phyloP scores from a whole-genome alignment of 2,888 invertebrate species.

The Strigamia maritima region DNA sequence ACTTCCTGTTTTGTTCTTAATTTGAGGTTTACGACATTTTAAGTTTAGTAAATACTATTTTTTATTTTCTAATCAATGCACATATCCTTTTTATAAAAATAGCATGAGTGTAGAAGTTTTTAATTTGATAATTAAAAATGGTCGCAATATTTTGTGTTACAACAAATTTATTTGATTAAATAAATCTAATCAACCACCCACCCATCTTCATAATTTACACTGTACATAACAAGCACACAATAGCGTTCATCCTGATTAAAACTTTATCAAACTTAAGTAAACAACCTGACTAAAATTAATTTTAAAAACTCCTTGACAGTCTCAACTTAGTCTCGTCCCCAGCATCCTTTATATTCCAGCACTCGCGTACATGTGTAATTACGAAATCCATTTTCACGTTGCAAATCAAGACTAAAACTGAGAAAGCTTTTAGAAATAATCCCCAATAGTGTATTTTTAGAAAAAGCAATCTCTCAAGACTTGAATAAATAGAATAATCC shows the following conservation, averaged over 20 bases:
- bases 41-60: no score
- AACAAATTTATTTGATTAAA: not conserved
- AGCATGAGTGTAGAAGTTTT: no score
- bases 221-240: not conserved
- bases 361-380: not conserved
- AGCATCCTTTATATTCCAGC: not conserved
- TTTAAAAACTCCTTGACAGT: conserved; percentile 2
- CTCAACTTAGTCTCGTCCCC: not conserved
- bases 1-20: no score
- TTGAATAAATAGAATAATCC: conserved; percentile 7
- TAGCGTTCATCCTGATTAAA: conserved; percentile 5
- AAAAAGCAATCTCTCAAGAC: conserved; percentile 16
- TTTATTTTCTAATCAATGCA: no score
- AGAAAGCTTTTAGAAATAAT: conserved; percentile 22
- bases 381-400: conserved; percentile 25
- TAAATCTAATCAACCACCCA: not conserved
- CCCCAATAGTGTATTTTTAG: conserved; percentile 16
- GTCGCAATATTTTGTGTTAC: not conserved
- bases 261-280: not conserved
- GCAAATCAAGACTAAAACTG: conserved; percentile 13
- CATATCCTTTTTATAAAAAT: no score
- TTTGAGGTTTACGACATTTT: no score
- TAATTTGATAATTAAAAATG: not conserved
- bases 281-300: conserved; percentile 15
- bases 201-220: no score